These are phyloP conservation scores for Sceliomorpha sp. DNA, from an alignment of 2,888 invertebrate species.

Conservation along the genomic window DNA sequence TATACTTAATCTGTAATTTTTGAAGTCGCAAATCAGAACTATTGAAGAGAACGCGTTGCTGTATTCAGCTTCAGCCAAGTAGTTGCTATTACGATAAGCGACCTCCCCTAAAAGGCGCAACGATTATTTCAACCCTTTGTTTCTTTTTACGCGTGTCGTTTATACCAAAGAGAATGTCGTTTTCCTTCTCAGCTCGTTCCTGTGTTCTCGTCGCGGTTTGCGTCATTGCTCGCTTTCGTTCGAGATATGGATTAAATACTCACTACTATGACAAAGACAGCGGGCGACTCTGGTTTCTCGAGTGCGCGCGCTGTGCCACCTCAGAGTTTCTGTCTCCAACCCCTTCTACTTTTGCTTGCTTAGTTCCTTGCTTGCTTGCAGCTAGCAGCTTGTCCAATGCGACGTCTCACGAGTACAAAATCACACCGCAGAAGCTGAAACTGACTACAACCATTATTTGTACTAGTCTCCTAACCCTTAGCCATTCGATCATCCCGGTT, in stretches of 20 bases:
- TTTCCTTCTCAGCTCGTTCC: conserved; percentile 19
- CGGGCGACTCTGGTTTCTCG: conserved; percentile 30
- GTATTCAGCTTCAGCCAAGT: conserved; percentile 29
- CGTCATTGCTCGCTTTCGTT: conserved; percentile 31
- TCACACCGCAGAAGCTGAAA: conserved; percentile 70
- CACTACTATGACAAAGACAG: conserved; percentile 29
- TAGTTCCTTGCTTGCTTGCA: conserved; percentile 27
- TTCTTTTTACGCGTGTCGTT: conserved; percentile 52
- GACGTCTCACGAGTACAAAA: conserved; percentile 59
- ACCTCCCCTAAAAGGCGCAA: conserved; percentile 46
- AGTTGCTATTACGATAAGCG: conserved; percentile 35
- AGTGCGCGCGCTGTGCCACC: conserved; percentile 39
- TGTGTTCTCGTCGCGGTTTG: conserved; percentile 20
- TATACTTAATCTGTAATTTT: no score
- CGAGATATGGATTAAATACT: conserved; percentile 46
- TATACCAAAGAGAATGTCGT: conserved; percentile 34
- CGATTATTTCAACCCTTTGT: conserved; percentile 51
- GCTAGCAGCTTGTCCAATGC: conserved; percentile 31
- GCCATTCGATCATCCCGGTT: conserved; percentile 40
- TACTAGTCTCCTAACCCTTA: conserved; percentile 59
- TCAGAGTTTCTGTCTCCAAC: conserved; percentile 26
- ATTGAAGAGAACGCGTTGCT: not conserved
- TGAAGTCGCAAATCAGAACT: not conserved
- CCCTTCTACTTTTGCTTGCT: conserved; percentile 22
- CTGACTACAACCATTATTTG: conserved; percentile 75